Evolutionary conservation across 2,888 invertebrate species (phyloP), one percentile per base, ranked within the genome.

Genomic region (Himalopsyche anomala): DNA sequence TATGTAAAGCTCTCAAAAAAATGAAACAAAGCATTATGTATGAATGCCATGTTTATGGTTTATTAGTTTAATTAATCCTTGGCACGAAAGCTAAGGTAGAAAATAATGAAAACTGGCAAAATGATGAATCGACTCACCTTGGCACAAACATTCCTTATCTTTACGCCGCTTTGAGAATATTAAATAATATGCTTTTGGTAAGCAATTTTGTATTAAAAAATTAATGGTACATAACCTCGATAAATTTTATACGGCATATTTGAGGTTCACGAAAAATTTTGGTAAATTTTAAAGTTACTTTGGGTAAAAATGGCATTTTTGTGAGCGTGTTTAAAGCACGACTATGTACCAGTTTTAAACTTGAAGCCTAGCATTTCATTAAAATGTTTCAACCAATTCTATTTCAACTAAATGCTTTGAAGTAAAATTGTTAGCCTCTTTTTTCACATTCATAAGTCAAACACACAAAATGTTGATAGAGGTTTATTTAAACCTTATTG

Each of bases 161-260:
- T 74, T 74, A 69, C 74, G 15, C 74, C 74, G 28, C 74, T 74
- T 74, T 74, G 74, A 74, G 38, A 74, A 74, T 74, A 74, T 74
- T 38, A 38, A 74, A 74, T 36, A 74, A 38, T 12, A 38, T 74
- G 38, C 36, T 38, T 74, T 74, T 36, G 74, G 74, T 15, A 38
- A 74, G 15, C 36, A 36, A 74, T 38, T 74, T 74, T 36, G 36
- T 38, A 74, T 36, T 36, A 36, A 74, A 74, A 36, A 74, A 74
- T 74, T 36, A 74, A 74, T 36, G 5, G 9, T 38, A 38, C 15
- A 36, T 38, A 74, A 3, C 11, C 15, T 19, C 28, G 62, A 62
- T 5, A 74, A 11, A 38, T 74, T 74, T 36, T 15, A 5, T 51
- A 51, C 51, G 15, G 15, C 51, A 51, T 51, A 51, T 51, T 51